phyloP scores from a whole-genome alignment of 2,113 vertebrate species.

The Nettapus auritus region DNA sequence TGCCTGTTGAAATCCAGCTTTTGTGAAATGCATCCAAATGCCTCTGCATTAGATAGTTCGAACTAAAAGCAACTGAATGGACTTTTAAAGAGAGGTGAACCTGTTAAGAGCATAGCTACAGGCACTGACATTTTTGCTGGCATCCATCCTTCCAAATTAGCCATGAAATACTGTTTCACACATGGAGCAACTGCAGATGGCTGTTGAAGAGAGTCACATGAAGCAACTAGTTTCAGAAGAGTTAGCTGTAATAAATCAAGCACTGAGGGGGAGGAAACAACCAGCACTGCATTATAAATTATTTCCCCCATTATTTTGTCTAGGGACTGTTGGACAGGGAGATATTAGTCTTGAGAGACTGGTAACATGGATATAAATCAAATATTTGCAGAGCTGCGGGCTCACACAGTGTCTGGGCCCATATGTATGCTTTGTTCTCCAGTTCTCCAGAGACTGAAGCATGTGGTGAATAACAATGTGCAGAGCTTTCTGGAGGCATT shows the following conservation, averaged over 20 bases:
- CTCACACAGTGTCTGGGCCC: background rate
- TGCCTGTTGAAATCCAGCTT: background rate
- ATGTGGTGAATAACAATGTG: background rate
- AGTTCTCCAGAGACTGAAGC: background rate
- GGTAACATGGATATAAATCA: slow-evolving; percentile 34
- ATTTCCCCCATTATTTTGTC: slow-evolving; percentile 29
- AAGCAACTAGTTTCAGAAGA: slow-evolving; percentile 6
- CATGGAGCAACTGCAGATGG: background rate
- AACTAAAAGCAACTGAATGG: background rate
- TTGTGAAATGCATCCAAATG: background rate
- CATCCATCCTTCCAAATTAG: slow-evolving; percentile 17
- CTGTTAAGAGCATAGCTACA: background rate
- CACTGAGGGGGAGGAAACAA: slow-evolving; percentile 24
- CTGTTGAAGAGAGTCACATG: background rate
- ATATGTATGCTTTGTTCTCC: background rate
- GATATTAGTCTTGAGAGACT: slow-evolving; percentile 8
- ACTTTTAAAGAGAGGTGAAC: background rate
- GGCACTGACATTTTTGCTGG: background rate
- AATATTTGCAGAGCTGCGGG: background rate
- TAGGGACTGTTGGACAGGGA: background rate
- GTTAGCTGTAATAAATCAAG: slow-evolving; percentile 39
- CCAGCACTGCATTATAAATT: slow-evolving; percentile 34
- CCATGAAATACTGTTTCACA: slow-evolving; percentile 44
- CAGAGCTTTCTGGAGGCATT: background rate
- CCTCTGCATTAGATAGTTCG: background rate